phyloP scores from a whole-genome alignment of 2,113 vertebrate genomes.

The Thunnus thynnus region DNA sequence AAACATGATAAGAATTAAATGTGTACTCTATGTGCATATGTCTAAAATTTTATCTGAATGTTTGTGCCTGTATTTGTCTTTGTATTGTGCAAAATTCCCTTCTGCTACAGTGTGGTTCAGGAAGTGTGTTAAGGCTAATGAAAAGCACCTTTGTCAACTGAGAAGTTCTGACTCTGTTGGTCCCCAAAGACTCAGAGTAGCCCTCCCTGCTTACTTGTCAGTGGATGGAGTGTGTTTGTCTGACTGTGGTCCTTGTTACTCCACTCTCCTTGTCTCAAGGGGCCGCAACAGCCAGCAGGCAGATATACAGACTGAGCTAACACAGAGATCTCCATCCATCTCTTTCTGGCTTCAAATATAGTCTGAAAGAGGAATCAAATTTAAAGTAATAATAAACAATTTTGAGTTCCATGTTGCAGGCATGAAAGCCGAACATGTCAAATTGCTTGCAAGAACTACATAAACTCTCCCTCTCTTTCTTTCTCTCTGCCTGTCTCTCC shows the following conservation, averaged over 20 bases:
- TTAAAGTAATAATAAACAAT: too few relatives aligned
- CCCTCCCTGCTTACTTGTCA: conserved; percentile 40
- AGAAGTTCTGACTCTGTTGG: conserved; percentile 41
- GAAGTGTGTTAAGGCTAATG: conserved; percentile 50
- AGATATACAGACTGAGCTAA: conserved; percentile 28
- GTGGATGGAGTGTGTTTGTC: conserved; percentile 30
- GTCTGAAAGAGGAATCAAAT: too few relatives aligned
- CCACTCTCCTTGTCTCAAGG: conserved; percentile 7
- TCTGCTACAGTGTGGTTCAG: conserved; percentile 25
- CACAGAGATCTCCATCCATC: background rate
- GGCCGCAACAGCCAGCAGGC: background rate
- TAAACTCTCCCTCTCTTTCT: background rate
- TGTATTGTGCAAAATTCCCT: conserved; percentile 1
- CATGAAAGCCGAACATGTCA: background rate
- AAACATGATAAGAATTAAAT: too few relatives aligned
- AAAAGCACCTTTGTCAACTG: conserved; percentile 70
- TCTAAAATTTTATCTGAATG: too few relatives aligned
- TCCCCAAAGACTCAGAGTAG: conserved; percentile 16
- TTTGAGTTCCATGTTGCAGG: too few relatives aligned
- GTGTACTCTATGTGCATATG: too few relatives aligned
- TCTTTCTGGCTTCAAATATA: too few relatives aligned
- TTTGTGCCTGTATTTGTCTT: background rate
- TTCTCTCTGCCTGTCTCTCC: background rate
- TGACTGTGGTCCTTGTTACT: background rate
- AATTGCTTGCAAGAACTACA: background rate